These are phyloP conservation scores for Sebastes goodei DNA, from an alignment of 2,797 vertebrate genomes.

Conservation along the genomic window DNA sequence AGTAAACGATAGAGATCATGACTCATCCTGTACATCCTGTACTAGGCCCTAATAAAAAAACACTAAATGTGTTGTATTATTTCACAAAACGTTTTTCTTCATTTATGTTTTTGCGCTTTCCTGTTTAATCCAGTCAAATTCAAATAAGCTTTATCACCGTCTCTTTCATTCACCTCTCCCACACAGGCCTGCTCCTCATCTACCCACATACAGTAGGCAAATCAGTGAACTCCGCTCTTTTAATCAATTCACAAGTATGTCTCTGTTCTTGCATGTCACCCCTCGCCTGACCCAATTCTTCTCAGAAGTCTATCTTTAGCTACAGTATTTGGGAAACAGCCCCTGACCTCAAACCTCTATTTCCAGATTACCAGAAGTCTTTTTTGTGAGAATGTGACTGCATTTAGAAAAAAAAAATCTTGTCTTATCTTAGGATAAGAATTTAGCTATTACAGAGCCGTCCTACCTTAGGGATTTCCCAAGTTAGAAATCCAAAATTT, in stretches of 20 bases:
- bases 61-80: neutral
- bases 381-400: neutral
- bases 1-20: neutral
- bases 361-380: neutral
- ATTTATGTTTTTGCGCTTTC: neutral
- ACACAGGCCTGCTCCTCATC: neutral
- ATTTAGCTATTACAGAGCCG: neutral
- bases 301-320: neutral
- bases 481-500: too few species aligned
- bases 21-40: conserved; percentile 15
- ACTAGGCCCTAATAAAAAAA: neutral
- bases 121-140: neutral
- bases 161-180: conserved; percentile 7
- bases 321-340: neutral
- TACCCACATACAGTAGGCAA: neutral
- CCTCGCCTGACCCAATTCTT: neutral
- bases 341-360: neutral
- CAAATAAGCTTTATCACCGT: neutral
- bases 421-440: neutral
- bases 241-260: neutral
- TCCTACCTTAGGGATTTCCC: neutral
- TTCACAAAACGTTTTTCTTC: neutral
- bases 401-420: too few species aligned
- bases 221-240: neutral
- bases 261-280: neutral